Conservation (phyloP, 2,888 invertebrate genomes). For the Rotaria magnacalcarata region DNA sequence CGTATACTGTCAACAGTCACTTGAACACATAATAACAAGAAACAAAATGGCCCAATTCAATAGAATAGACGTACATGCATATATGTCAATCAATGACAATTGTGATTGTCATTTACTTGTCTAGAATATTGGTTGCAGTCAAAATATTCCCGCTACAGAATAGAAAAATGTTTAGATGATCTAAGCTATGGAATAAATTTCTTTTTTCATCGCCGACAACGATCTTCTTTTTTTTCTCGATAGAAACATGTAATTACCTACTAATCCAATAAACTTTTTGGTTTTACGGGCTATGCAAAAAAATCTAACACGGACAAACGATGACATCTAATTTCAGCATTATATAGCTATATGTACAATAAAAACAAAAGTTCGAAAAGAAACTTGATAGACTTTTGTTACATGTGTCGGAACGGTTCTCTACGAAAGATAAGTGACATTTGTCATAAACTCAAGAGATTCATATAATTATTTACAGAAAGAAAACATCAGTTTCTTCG, state of each 20-base stretch:
- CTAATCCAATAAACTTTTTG: neutral
- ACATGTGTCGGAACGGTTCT: neutral
- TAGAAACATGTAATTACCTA: neutral
- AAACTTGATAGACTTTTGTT: neutral
- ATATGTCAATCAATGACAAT: neutral
- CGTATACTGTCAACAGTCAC: neutral
- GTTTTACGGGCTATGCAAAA: neutral
- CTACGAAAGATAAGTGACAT: neutral
- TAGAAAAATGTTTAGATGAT: neutral
- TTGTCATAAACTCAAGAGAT: neutral
- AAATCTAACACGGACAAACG: neutral
- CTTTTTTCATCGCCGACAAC: neutral
- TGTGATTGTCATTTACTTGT: neutral
- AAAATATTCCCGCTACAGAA: neutral
- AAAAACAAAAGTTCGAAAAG: neutral
- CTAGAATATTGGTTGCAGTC: neutral
- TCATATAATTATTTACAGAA: neutral
- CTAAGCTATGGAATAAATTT: neutral
- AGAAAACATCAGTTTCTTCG: neutral
- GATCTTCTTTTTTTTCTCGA: neutral
- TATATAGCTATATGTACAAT: neutral
- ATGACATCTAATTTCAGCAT: neutral
- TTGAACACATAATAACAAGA: neutral
- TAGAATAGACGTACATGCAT: neutral
- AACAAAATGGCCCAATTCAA: neutral